These are phyloP conservation scores for Bombus pascuorum DNA, from an alignment of 1,140 invertebrate species.

Conservation along the genomic window DNA sequence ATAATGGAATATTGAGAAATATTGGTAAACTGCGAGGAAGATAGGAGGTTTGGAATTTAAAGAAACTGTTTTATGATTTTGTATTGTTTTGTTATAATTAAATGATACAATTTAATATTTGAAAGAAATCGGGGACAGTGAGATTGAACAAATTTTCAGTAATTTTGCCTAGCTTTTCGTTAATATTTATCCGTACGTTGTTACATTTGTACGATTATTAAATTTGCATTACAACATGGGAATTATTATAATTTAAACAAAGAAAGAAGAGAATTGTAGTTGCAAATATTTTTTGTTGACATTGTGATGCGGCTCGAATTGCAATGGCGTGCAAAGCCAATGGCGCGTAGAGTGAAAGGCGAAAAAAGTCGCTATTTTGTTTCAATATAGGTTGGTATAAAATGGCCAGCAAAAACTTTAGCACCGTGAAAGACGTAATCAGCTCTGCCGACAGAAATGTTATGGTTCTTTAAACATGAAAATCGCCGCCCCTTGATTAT, in stretches of 20 bases:
- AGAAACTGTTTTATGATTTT: not conserved
- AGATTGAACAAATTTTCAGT: too few species aligned
- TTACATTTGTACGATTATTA: too few species aligned
- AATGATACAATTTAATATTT: not conserved
- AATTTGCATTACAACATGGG: not conserved
- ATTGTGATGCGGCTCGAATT: constrained; percentile 12
- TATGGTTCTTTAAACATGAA: constrained; percentile 22
- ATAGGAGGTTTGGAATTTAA: not conserved
- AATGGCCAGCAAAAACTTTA: not conserved
- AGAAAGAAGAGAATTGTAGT: not conserved
- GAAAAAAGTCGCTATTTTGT: constrained; percentile 22
- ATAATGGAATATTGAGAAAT: not conserved
- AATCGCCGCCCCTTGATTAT: not conserved
- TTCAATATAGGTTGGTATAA: not conserved
- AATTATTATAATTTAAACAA: not conserved
- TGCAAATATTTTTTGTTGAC: not conserved
- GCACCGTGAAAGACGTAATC: constrained; percentile 5
- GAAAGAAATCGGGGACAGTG: too few species aligned
- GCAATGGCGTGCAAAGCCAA: not conserved
- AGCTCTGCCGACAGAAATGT: not conserved
- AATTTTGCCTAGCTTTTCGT: too few species aligned
- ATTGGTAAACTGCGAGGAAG: not conserved
- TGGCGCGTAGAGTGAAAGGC: constrained; percentile 9
- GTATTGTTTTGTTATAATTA: not conserved
- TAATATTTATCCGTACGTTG: too few species aligned